phyloP scores from a whole-genome alignment of 2,113 vertebrate genomes.

The Climacteris rufus region DNA sequence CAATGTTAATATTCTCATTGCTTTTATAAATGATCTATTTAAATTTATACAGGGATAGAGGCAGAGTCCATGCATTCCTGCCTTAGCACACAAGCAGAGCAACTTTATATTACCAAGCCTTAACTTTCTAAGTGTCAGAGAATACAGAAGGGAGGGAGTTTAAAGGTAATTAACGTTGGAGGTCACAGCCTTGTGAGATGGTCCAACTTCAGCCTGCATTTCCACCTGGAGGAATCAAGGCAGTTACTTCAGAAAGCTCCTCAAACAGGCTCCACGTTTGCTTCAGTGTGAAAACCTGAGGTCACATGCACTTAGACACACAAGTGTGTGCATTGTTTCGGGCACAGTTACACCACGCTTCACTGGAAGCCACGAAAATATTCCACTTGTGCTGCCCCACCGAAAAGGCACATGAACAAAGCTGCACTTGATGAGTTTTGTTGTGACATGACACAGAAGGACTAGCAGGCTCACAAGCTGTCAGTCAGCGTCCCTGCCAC shows the following conservation, averaged over 20 bases:
- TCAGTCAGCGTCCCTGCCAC: neutral
- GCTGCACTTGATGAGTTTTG: neutral
- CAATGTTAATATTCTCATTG: neutral
- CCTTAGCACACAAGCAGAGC: neutral
- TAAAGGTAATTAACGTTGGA: conserved; percentile 22
- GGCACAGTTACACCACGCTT: neutral
- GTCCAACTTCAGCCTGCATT: neutral
- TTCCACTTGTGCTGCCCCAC: neutral
- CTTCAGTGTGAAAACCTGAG: neutral
- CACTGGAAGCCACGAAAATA: neutral
- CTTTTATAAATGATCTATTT: neutral
- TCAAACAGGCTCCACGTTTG: neutral
- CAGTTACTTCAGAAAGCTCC: neutral
- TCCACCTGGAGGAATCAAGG: neutral
- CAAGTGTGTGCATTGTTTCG: neutral
- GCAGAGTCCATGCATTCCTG: neutral
- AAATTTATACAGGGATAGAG: neutral
- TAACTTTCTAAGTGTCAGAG: neutral
- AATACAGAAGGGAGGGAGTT: neutral
- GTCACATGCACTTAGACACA: neutral
- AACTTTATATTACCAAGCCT: neutral
- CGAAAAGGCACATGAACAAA: neutral
- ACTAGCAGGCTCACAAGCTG: neutral
- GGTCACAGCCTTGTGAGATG: neutral
- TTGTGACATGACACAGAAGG: neutral